These are phyloP conservation scores for Minunthozetes semirufus DNA, from an alignment of 2,888 invertebrate species.

Conservation along the genomic window DNA sequence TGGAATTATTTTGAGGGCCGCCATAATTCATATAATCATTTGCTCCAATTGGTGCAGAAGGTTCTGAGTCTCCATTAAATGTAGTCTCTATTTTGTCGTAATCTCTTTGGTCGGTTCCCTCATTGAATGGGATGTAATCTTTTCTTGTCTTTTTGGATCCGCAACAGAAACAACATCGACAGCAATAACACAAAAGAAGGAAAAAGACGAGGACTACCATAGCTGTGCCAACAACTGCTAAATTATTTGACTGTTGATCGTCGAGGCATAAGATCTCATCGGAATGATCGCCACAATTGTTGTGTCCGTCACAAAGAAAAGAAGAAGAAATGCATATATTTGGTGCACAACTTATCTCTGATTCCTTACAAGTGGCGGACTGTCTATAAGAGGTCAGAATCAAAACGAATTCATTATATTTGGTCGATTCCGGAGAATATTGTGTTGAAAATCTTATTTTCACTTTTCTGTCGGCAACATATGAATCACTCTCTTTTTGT, in stretches of 20 bases:
- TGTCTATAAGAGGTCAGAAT: constrained; percentile 14
- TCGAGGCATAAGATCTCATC: constrained; percentile 29
- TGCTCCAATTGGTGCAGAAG: not conserved
- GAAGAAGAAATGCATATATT: constrained; percentile 22
- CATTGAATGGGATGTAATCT: constrained; percentile 5
- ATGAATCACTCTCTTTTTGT: constrained; percentile 9
- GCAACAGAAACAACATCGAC: not conserved
- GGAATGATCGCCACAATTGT: constrained; percentile 21
- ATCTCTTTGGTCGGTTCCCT: too few relatives aligned
- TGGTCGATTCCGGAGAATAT: constrained; percentile 20
- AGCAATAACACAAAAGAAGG: constrained; percentile 29
- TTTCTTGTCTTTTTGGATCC: not conserved
- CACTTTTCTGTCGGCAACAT: constrained; percentile 23
- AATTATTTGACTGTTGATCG: constrained; percentile 14
- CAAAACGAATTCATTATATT: constrained; percentile 16
- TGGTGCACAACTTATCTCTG: constrained; percentile 28
- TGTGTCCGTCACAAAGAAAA: constrained; percentile 25
- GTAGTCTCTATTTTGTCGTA: not conserved
- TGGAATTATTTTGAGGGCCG: not conserved
- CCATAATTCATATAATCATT: not conserved
- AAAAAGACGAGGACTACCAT: not conserved
- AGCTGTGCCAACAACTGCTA: not conserved
- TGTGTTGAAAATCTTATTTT: constrained; percentile 18
- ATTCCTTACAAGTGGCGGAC: constrained; percentile 17
- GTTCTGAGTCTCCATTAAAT: constrained; percentile 17